Evolutionary conservation across 2,888 invertebrate genomes (phyloP), one percentile per base, ranked within the genome.

Genomic region (Drymonia ruficornis): DNA sequence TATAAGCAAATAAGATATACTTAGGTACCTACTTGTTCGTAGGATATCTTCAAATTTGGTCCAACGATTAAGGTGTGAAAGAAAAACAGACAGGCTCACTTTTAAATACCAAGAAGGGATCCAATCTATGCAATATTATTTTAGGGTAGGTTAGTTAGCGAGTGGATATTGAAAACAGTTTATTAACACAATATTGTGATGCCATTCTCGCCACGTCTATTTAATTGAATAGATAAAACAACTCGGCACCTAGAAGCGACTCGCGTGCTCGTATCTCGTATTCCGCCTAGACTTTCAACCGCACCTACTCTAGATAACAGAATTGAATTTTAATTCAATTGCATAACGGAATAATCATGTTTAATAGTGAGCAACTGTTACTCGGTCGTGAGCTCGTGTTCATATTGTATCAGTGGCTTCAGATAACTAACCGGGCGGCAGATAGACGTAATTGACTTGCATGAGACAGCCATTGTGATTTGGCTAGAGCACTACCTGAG

Each of bases 381-480:
- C 80, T 83, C 67, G 75, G 72, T 80, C 74, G 77, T 78, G 75
- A 83, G 19, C 36, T 36, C 13, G 36, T 36, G 86, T 88, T 87
- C 84, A 85, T 86, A 85, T 87, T 88, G 86, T 86, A 86, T 86
- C 83, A 78, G 79, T 75, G 79, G 82, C 78, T 80, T 79, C 74
- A 76, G 83, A 80, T 87, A 85, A 79, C 82, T 87, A 91, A 91
- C 89, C 74, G 80, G 89, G 84, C 91, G 83, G 81, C 64, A 75
- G 87, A 90, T 84, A 89, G 88, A 86, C 89, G 57, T 91, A 91
- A 91, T 91, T 91, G 89, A 88, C 90, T 89, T 85, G 85, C 83
- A 87, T 85, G 83, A 86, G 87, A 78, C 88, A 84, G 79, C 78
- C 80, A 87, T 89, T 89, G 84, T 88, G 87, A 89, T 89, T 89